Evolutionary conservation across 2,113 vertebrate species (phyloP).

Genomic region (Hassar affinis): DNA sequence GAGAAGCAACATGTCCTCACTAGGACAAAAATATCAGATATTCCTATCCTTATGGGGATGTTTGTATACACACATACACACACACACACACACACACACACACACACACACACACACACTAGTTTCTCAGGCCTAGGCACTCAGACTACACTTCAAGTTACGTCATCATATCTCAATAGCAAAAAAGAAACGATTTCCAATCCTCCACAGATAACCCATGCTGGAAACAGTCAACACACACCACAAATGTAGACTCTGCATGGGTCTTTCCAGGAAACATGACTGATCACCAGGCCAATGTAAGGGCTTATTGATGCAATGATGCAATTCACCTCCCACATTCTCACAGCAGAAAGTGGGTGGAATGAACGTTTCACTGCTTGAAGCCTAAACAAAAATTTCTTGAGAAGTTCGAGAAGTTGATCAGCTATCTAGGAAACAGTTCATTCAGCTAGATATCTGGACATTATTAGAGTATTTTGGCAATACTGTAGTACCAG

Average conservation of each 20-base stretch:
- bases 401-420: neutral
- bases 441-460: neutral
- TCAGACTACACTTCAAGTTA: neutral
- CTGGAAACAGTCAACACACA: neutral
- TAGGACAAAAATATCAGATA: too few species aligned
- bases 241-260: neutral
- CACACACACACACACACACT: too few species aligned
- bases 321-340: too few species aligned
- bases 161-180: neutral
- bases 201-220: neutral
- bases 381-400: neutral
- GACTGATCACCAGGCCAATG: neutral
- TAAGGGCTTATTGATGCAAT: neutral
- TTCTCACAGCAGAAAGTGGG: neutral
- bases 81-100: too few species aligned
- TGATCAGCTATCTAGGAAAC: neutral
- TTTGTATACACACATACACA: too few species aligned
- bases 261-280: neutral
- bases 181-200: neutral
- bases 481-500: neutral
- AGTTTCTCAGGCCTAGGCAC: neutral
- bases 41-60: too few species aligned
- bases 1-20: too few species aligned
- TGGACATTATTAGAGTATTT: neutral
- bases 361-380: neutral